Base-by-base conservation (phyloP, 2,113 vertebrate species). In the Galbula dea region DNA sequence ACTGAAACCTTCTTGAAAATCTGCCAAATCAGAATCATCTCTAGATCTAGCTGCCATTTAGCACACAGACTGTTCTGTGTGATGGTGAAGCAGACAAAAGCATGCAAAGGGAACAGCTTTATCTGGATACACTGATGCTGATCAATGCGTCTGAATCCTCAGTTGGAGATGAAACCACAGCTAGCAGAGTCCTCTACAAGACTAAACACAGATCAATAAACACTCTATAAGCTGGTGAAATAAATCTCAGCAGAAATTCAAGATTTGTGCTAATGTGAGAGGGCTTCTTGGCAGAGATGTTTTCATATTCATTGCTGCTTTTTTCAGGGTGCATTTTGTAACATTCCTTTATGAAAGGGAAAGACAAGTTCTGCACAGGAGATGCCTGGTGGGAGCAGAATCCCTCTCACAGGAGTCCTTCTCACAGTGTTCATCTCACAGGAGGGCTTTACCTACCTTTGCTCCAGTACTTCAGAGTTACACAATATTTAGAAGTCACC, bases 31-130 rank as follows among this genome's bases (percentile, higher is more conserved):
- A 95, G 91, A 87, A 91, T 74, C 62, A 86, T 91, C 96, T 96
- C 9, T 16, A 87, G 96, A 94, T 91, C 95, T 92, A 95, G 96
- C 96, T 96, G 96, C 90, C 96, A 88, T 96, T 97, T 95, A 97
- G 73, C 11, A 0, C 11, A 2, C 8, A 85, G 91, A 72, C 81
- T 86, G 29, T 77, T 96, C 86, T 86, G 77, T 95, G 85, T 93
- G 92, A 93, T 89, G 86, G 90, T 83, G 93, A 86, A 66, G 59
- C 93, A 96, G 92, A 94, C 84, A 62, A 86, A 94, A 73, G 67
- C 77, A 65, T 45, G 85, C 78, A 89, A 88, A 94, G 59, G 0
- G 3, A 94, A 84, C 66, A 74, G 89, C 94, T 93, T 57, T 62
- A 75, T 89, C 85, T 29, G 36, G 90, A 83, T 91, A 67, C 43